Base-by-base conservation (phyloP, 2,888 invertebrate species). In the Leptinotarsa peninsularis region DNA sequence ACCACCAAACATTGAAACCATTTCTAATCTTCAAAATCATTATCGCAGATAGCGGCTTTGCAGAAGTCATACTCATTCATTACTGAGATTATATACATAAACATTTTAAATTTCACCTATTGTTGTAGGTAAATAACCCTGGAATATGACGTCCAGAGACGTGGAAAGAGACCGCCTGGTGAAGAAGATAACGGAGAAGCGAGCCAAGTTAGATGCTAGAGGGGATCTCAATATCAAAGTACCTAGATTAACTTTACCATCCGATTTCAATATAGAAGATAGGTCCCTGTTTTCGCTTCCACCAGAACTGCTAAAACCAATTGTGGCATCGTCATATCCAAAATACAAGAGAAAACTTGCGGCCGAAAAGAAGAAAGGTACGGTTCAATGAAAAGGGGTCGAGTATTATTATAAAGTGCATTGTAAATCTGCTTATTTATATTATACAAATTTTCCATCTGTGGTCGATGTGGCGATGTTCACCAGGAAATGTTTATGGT, bases 261-360 rank as follows among this genome's bases (percentile, higher is more conserved):
- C 90, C 50, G 91, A 91, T 83, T 91, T 90, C 80, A 90, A 91
- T 85, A 89, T 91, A 76, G 87, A 90, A 77, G 90, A 91, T 23
- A 89, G 90, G 71, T 91, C 92, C 1, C 83, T 93, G 73, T 92
- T 93, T 87, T 91, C 92, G 3, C 85, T 94, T 71, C 93, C 94
- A 0, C 91, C 92, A 67, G 90, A 93, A 86, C 87, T 93, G 18
- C 78, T 88, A 49, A 86, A 83, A 76, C 88, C 88, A 4, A 86
- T 87, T 69, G 80, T 87, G 50, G 88, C 88, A 27, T 86, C 88
- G 4, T 83, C 83, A 14, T 85, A 87, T 83, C 86, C 87, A 0
- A 86, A 85, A 77, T 87, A 86, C 77, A 83, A 82, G 52, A 87
- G 85, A 77, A 84, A 85, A 78, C 49, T 86, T 56, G 88, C 89